phyloP scores from a whole-genome alignment of 2,113 vertebrate genomes.

The Galemys pyrenaicus region DNA sequence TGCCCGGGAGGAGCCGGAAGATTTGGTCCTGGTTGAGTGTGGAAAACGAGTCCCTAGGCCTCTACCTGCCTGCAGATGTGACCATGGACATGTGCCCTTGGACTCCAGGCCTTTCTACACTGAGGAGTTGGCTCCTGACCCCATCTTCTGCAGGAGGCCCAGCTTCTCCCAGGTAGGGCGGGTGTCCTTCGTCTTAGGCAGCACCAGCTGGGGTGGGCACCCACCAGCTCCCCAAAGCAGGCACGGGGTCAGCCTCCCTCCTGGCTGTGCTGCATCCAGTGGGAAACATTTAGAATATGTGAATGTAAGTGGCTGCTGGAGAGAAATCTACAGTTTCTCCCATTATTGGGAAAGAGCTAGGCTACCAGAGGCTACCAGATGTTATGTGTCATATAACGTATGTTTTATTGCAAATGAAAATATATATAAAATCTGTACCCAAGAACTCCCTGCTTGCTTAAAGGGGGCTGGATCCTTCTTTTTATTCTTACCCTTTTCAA shows the following conservation, averaged over 20 bases:
- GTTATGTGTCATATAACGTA: constrained; percentile 63
- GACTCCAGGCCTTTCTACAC: background rate
- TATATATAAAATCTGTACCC: constrained; percentile 64
- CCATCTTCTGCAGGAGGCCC: background rate
- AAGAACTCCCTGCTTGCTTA: constrained; percentile 47
- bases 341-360: constrained; percentile 45
- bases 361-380: constrained; percentile 68
- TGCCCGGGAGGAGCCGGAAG: background rate
- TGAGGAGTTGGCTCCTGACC: background rate
- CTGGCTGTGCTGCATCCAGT: background rate
- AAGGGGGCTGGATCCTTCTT: constrained; percentile 63
- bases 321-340: constrained; percentile 52
- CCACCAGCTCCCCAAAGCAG: background rate
- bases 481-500: constrained; percentile 53
- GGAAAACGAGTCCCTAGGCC: background rate
- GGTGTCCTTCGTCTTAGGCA: background rate
- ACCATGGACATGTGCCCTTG: background rate
- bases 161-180: background rate
- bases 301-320: constrained; percentile 57
- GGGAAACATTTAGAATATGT: constrained; percentile 45
- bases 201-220: background rate
- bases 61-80: background rate
- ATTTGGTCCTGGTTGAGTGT: background rate
- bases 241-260: background rate
- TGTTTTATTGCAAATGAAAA: constrained; percentile 76